Evolutionary conservation across 2,888 invertebrate genomes (phyloP).

Genomic region (Anarsia innoxiella): DNA sequence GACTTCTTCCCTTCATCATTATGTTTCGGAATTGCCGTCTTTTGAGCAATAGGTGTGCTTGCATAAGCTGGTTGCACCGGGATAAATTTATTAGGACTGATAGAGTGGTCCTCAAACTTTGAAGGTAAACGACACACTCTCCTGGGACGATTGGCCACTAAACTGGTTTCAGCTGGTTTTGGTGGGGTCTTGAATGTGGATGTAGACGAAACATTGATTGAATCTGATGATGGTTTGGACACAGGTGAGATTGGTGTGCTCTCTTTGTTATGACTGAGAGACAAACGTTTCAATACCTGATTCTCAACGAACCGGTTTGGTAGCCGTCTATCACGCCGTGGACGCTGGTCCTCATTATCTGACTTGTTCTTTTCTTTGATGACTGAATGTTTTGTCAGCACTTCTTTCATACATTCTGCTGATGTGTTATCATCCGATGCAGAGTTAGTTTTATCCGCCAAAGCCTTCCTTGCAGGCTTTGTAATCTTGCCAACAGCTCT

Average conservation of each 20-base stretch:
- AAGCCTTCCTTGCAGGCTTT: slow-evolving; percentile 39
- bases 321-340: slow-evolving; percentile 41
- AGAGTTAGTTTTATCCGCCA: slow-evolving; percentile 62
- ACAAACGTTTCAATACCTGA: slow-evolving; percentile 29
- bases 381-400: slow-evolving; percentile 19
- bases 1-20: slow-evolving; percentile 5
- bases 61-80: slow-evolving; percentile 48
- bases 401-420: slow-evolving; percentile 23
- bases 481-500: slow-evolving; percentile 25
- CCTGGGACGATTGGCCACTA: slow-evolving; percentile 41
- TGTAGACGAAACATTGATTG: background rate
- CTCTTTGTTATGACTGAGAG: slow-evolving; percentile 30
- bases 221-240: slow-evolving; percentile 2
- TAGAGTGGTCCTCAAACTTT: slow-evolving; percentile 48
- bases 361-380: slow-evolving; percentile 12
- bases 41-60: slow-evolving; percentile 45
- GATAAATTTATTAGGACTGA: slow-evolving; percentile 50
- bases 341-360: slow-evolving; percentile 21
- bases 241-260: slow-evolving; percentile 8
- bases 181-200: slow-evolving; percentile 38
- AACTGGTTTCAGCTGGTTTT: slow-evolving; percentile 30
- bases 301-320: slow-evolving; percentile 44
- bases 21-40: slow-evolving; percentile 14
- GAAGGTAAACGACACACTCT: slow-evolving; percentile 52
- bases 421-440: slow-evolving; percentile 55